Percentiles rank a stretch among this genome's conserved stretches.
Evolutionary conservation across 1,140 invertebrate genomes (phyloP).

Genomic region (Drosophila quadrilineata): DNA sequence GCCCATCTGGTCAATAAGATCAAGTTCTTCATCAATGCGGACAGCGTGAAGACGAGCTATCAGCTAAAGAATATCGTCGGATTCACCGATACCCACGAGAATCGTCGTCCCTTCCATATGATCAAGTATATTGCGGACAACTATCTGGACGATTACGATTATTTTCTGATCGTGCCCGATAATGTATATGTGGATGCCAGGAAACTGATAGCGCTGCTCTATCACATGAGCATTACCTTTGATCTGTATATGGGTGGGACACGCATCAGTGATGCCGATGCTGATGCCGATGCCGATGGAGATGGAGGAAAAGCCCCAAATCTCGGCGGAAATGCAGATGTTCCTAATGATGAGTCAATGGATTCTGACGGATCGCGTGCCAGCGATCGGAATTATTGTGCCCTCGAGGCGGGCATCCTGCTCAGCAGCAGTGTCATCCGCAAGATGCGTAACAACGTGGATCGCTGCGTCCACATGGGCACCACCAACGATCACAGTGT

Average conservation of each 20-base stretch:
- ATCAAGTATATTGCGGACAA: constrained; percentile 95
- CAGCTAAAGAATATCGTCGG: constrained; percentile 89
- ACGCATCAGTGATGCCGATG: constrained; percentile 32
- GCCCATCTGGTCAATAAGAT: constrained; percentile 90
- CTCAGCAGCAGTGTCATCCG: constrained; percentile 89
- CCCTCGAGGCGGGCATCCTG: constrained; percentile 87
- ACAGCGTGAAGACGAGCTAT: constrained; percentile 86
- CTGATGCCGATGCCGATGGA: background rate
- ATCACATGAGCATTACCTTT: constrained; percentile 90
- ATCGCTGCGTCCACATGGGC: constrained; percentile 93
- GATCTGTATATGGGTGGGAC: constrained; percentile 88
- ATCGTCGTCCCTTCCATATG: constrained; percentile 90
- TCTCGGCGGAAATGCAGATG: background rate
- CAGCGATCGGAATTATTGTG: constrained; percentile 77
- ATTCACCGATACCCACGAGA: constrained; percentile 89
- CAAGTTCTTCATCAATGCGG: constrained; percentile 87
- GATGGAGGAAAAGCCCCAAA: background rate
- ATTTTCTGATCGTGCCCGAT: constrained; percentile 93
- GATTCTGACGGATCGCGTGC: constrained; percentile 10
- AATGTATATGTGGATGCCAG: constrained; percentile 89
- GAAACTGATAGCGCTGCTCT: constrained; percentile 86
- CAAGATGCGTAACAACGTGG: constrained; percentile 87
- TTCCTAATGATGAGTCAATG: background rate
- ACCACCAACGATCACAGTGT: constrained; percentile 89
- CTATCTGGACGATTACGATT: constrained; percentile 94